phyloP scores from a whole-genome alignment of 2,113 vertebrate genomes.

The Chloropsis hardwickii region DNA sequence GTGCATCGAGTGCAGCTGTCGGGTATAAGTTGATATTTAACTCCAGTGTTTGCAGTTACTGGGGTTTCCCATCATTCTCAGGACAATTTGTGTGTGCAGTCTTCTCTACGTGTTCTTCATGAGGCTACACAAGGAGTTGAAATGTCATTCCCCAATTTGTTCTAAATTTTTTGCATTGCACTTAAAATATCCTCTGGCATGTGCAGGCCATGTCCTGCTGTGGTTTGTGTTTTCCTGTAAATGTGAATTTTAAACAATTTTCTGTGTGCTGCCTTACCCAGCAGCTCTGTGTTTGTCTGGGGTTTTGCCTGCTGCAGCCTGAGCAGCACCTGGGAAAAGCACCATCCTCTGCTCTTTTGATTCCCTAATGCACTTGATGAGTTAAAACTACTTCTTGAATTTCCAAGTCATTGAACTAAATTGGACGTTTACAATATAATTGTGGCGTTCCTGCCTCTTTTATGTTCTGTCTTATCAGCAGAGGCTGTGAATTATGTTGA shows the following conservation, averaged over 20 bases:
- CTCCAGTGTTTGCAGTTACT: not conserved
- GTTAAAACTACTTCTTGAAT: not conserved
- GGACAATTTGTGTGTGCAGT: not conserved
- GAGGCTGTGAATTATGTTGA: not conserved
- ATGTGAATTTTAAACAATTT: not conserved
- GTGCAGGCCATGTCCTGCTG: too few relatives aligned
- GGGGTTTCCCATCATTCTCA: not conserved
- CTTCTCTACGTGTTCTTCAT: not conserved
- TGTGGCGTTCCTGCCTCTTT: not conserved
- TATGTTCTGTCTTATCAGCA: not conserved
- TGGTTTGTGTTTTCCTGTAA: not conserved
- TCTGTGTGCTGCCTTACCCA: not conserved
- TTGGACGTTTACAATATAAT: not conserved
- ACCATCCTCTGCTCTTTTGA: not conserved
- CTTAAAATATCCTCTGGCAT: not conserved
- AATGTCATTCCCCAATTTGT: not conserved
- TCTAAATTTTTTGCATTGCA: not conserved
- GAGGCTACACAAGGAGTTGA: not conserved
- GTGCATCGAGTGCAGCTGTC: not conserved
- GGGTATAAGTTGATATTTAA: not conserved
- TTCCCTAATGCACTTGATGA: not conserved
- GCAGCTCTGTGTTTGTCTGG: not conserved
- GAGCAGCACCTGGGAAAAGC: not conserved
- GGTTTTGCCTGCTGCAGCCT: not conserved
- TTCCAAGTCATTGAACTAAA: not conserved